Percentiles rank a stretch among this genome's conserved stretches.
Evolutionary conservation across 2,797 vertebrate genomes (phyloP).

Genomic region (Lepilemur ruficaudatus): DNA sequence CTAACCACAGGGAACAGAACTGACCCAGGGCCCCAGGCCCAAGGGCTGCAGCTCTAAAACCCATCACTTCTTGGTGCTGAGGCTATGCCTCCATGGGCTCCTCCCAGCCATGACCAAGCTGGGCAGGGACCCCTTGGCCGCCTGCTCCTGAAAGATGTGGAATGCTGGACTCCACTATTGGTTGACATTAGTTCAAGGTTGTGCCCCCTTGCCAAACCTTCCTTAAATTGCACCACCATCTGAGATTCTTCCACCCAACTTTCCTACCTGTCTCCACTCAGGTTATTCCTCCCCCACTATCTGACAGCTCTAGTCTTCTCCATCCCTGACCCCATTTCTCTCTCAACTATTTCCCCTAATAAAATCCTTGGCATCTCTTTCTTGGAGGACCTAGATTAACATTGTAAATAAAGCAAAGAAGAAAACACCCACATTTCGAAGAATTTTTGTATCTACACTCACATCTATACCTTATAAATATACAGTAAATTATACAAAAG

Average conservation of each 20-base stretch:
- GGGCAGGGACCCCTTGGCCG: neutral
- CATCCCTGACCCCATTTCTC: neutral
- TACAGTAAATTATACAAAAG: neutral
- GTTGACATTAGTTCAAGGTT: neutral
- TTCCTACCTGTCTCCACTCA: neutral
- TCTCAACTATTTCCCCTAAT: neutral
- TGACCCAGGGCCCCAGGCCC: neutral
- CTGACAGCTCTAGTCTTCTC: neutral
- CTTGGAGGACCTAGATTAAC: neutral
- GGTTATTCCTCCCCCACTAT: neutral
- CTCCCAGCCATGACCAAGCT: neutral
- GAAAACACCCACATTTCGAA: neutral
- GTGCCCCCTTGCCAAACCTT: neutral
- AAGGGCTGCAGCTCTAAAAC: neutral
- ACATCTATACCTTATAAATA: neutral
- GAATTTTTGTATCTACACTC: neutral
- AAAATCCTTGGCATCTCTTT: neutral
- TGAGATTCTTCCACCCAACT: neutral
- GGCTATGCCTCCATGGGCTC: neutral
- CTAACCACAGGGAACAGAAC: neutral
- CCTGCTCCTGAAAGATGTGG: neutral
- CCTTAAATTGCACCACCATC: neutral
- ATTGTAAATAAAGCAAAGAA: neutral
- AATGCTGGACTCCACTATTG: neutral
- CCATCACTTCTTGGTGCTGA: neutral